phyloP scores from a whole-genome alignment of 2,888 invertebrate genomes.

The Pachymerium ferrugineum region DNA sequence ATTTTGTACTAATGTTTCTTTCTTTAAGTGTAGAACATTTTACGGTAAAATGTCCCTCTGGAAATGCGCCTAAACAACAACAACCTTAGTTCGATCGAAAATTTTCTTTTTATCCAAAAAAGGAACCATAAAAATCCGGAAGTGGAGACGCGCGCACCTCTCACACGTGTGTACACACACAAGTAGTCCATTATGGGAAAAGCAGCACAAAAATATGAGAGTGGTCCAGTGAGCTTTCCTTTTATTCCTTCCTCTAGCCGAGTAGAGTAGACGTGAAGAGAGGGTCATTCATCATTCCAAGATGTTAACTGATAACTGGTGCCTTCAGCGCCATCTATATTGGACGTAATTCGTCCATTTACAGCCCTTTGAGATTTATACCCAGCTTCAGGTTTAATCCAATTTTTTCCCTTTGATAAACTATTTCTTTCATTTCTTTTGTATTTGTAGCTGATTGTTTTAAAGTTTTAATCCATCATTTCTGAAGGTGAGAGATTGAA shows the following conservation, averaged over 20 bases:
- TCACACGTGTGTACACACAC: neutral
- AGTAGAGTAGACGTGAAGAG: neutral
- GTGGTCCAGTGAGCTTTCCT: slow-evolving; percentile 2
- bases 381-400: neutral
- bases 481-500: neutral
- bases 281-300: neutral
- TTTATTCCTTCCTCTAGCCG: neutral
- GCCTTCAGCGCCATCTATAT: neutral
- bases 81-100: neutral
- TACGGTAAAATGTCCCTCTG: too few relatives aligned
- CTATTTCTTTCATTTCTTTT: neutral
- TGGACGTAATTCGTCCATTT: neutral
- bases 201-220: slow-evolving; percentile 1
- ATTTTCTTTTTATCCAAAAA: neutral
- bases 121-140: neutral
- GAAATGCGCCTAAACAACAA: too few relatives aligned
- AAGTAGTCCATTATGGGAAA: neutral
- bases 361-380: neutral
- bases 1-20: too few relatives aligned
- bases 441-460: neutral
- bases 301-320: neutral
- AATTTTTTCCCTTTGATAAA: too few relatives aligned
- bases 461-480: neutral
- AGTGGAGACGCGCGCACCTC: neutral
- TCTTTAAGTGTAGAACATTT: too few relatives aligned